These are phyloP conservation scores for Meghimatium bilineatum DNA, from an alignment of 2,888 invertebrate genomes.

Conservation along the genomic window DNA sequence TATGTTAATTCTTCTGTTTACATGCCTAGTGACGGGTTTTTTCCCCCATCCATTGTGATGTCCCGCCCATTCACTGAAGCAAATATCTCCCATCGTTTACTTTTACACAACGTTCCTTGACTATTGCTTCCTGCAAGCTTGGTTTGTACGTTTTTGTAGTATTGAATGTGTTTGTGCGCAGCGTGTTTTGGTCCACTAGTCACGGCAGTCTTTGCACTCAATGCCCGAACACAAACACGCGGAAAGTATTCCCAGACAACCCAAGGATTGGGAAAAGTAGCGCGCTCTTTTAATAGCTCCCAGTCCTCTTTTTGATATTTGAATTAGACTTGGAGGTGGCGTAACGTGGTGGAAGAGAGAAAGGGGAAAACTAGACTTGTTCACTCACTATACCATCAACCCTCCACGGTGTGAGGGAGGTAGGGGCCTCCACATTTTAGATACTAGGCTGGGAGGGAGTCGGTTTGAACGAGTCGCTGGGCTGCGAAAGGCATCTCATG, in stretches of 20 bases:
- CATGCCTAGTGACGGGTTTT: background rate
- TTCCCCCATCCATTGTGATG: constrained; percentile 8
- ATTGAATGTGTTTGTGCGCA: background rate
- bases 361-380: background rate
- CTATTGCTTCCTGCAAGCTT: background rate
- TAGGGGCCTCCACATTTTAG: background rate
- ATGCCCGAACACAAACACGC: constrained; percentile 32
- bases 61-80: constrained; percentile 10
- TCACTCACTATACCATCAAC: background rate
- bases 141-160: no score
- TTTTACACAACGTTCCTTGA: no score
- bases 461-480: constrained; percentile 63
- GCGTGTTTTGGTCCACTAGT: background rate
- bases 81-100: background rate
- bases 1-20: background rate
- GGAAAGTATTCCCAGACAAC: constrained; percentile 37
- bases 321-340: background rate
- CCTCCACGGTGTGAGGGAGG: background rate
- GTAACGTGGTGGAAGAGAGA: background rate
- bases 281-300: background rate
- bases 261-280: constrained; percentile 7
- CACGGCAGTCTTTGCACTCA: constrained; percentile 15
- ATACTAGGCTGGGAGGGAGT: constrained; percentile 47
- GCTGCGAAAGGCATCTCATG: constrained; percentile 58
- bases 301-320: background rate